These are phyloP conservation scores for Xestia c-nigrum DNA, from an alignment of 2,888 invertebrate species.

Conservation along the genomic window DNA sequence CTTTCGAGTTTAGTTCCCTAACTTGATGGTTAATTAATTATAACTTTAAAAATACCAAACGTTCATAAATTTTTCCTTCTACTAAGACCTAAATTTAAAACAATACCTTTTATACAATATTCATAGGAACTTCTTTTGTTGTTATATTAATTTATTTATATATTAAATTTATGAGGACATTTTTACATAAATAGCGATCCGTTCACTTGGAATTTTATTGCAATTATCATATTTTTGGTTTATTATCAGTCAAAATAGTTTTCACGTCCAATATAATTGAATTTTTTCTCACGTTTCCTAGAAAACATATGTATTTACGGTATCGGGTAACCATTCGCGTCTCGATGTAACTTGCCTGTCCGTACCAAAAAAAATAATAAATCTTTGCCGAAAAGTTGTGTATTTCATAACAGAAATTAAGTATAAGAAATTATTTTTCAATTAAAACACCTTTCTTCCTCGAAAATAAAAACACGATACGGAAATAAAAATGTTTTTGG, in stretches of 20 bases:
- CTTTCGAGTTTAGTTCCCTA: slow-evolving; percentile 82
- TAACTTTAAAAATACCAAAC: slow-evolving; percentile 90
- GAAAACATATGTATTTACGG: slow-evolving; percentile 81
- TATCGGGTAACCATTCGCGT: slow-evolving; percentile 83
- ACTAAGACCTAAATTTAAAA: slow-evolving; percentile 90
- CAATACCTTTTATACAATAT: slow-evolving; percentile 90
- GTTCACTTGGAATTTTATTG: slow-evolving; percentile 85
- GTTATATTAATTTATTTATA: slow-evolving; percentile 90
- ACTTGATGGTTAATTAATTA: slow-evolving; percentile 85
- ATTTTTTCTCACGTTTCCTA: slow-evolving; percentile 85
- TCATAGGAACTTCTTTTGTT: slow-evolving; percentile 91
- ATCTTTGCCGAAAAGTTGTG: slow-evolving; percentile 87
- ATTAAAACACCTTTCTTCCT: slow-evolving; percentile 73
- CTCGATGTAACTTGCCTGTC: slow-evolving; percentile 81
- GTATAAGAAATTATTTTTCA: slow-evolving; percentile 69
- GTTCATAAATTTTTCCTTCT: slow-evolving; percentile 89
- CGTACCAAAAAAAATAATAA: slow-evolving; percentile 80
- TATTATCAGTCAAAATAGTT: slow-evolving; percentile 77
- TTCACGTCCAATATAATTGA: slow-evolving; percentile 77
- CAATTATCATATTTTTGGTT: slow-evolving; percentile 74
- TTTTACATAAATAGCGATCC: slow-evolving; percentile 90
- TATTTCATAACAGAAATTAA: slow-evolving; percentile 80
- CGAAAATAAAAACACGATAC: slow-evolving; percentile 80
- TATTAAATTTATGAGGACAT: slow-evolving; percentile 89
- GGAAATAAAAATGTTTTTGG: slow-evolving; percentile 86